phyloP scores from a whole-genome alignment of 2,797 vertebrate genomes.

The Galagoides demidoff region DNA sequence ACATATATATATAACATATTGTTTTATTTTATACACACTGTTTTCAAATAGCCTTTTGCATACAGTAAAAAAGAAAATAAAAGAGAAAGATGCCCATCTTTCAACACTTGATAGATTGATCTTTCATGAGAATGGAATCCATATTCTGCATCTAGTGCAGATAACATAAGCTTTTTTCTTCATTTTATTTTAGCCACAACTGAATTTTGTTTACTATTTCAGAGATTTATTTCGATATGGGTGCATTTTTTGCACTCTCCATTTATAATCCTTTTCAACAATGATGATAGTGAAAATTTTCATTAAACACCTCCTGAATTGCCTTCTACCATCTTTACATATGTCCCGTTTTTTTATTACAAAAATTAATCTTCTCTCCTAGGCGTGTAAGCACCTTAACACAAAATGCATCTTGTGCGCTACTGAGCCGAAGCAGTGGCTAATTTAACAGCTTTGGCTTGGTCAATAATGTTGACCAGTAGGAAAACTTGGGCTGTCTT shows the following conservation, averaged over 20 bases:
- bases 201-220: neutral
- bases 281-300: neutral
- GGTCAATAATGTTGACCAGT: constrained; percentile 62
- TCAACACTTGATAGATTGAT: neutral
- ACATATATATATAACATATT: neutral
- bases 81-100: neutral
- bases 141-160: neutral
- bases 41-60: neutral
- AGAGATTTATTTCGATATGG: neutral
- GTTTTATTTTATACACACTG: neutral
- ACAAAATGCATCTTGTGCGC: constrained; percentile 41
- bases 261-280: neutral
- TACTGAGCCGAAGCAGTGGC: neutral
- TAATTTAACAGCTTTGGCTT: constrained; percentile 59
- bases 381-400: neutral
- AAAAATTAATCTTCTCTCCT: constrained; percentile 59
- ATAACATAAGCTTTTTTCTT: neutral
- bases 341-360: neutral
- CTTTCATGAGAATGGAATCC: neutral
- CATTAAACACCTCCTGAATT: neutral
- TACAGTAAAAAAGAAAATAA: neutral
- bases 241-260: neutral
- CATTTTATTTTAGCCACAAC: neutral
- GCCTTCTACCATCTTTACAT: neutral
- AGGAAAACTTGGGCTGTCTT: neutral